A percentile compares a stretch with the other conserved stretches of the same genome.
These are phyloP conservation scores for Andrena bucephala DNA, from an alignment of 2,888 invertebrate genomes.

Conservation along the genomic window DNA sequence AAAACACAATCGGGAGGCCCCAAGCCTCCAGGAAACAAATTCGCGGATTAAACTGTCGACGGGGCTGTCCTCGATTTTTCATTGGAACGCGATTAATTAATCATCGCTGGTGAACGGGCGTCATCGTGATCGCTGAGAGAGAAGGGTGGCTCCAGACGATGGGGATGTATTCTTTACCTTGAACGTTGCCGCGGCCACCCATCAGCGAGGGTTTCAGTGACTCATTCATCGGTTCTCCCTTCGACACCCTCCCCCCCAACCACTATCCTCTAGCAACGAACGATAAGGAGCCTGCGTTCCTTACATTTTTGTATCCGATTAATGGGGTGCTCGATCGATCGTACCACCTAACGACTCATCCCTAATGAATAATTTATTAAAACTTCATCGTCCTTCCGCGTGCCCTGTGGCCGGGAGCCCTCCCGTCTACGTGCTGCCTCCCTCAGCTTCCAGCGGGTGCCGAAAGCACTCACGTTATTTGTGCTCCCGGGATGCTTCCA, in stretches of 20 bases:
- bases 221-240: background rate
- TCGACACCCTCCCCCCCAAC: background rate
- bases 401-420: background rate
- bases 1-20: constrained; percentile 22
- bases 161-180: constrained; percentile 22
- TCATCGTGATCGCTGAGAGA: constrained; percentile 5
- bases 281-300: constrained; percentile 52
- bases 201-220: background rate
- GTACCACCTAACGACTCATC: constrained; percentile 48
- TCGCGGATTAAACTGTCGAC: constrained; percentile 37
- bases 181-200: background rate
- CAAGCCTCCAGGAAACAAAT: constrained; percentile 23
- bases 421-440: background rate
- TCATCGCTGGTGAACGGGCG: constrained; percentile 11
- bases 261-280: no score
- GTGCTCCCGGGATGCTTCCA: constrained; percentile 58
- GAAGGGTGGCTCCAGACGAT: background rate
- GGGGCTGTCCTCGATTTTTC: constrained; percentile 16
- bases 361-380: constrained; percentile 76
- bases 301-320: constrained; percentile 64
- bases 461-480: constrained; percentile 59
- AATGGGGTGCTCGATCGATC: constrained; percentile 61
- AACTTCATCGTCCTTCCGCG: constrained; percentile 66
- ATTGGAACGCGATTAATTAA: constrained; percentile 27
- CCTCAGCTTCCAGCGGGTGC: constrained; percentile 42